A percentile compares a stretch with the other conserved stretches of the same genome.
Evolutionary conservation across 2,113 vertebrate genomes (phyloP).

Genomic region (Camelus dromedarius): DNA sequence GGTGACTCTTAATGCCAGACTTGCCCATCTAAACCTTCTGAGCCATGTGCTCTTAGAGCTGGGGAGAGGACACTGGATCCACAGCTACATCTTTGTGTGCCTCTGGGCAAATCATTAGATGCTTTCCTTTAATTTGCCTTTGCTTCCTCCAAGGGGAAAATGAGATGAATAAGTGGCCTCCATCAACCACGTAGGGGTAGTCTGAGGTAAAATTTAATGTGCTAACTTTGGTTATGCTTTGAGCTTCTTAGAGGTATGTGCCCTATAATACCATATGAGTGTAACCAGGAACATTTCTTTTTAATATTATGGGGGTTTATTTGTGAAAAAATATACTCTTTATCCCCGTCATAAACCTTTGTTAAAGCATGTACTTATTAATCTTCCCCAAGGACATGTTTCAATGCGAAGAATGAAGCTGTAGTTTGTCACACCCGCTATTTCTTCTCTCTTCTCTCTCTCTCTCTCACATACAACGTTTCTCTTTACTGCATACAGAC

Average conservation of each 20-base stretch:
- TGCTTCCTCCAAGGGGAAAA: slow-evolving; percentile 53
- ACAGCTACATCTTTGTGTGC: background rate
- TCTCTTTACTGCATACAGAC: background rate
- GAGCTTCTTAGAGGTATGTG: slow-evolving; percentile 39
- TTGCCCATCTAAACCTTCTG: background rate
- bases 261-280: background rate
- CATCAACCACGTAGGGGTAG: background rate
- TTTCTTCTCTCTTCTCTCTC: slow-evolving; percentile 26
- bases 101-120: slow-evolving; percentile 56
- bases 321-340: background rate
- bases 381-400: slow-evolving; percentile 19
- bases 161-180: slow-evolving; percentile 55
- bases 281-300: slow-evolving; percentile 14
- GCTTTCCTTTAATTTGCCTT: slow-evolving; percentile 61
- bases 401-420: background rate
- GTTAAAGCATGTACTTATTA: background rate
- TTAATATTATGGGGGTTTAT: background rate
- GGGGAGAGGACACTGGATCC: background rate
- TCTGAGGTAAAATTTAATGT: slow-evolving; percentile 30
- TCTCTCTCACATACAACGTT: background rate
- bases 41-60: background rate
- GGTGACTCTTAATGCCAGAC: background rate
- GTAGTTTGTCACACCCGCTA: background rate
- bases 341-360: background rate
- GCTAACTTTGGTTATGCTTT: slow-evolving; percentile 34